A percentile compares a stretch with the other conserved stretches of the same genome.
These are phyloP conservation scores for Pseudois nayaur DNA, from an alignment of 2,113 vertebrate species.

Conservation along the genomic window DNA sequence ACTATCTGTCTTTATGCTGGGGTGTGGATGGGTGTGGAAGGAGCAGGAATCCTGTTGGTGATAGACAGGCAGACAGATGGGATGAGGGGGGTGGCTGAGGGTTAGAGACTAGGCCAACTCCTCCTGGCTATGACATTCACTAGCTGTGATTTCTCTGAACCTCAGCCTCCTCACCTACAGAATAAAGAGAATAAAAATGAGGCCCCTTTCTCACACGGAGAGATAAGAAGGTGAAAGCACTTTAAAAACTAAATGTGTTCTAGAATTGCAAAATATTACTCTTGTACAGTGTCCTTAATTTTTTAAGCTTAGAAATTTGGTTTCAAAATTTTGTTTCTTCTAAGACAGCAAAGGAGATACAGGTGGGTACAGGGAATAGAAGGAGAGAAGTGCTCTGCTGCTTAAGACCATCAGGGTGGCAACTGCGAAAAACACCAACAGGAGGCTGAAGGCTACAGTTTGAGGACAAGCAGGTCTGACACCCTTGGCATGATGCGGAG, in stretches of 20 bases:
- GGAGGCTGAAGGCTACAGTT: neutral
- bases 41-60: neutral
- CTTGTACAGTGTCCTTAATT: neutral
- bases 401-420: neutral
- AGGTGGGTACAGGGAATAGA: neutral
- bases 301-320: neutral
- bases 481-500: neutral
- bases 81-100: neutral
- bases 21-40: constrained; percentile 34
- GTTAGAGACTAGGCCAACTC: neutral
- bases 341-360: neutral
- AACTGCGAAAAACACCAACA: neutral
- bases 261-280: neutral
- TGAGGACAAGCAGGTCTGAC: neutral
- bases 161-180: neutral
- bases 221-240: neutral
- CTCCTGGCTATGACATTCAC: neutral
- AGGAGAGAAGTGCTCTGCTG: neutral
- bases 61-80: constrained; percentile 6
- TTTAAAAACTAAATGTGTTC: neutral
- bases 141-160: neutral
- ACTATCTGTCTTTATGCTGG: constrained; percentile 44
- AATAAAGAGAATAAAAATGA: neutral
- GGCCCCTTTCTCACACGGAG: neutral
- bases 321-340: constrained; percentile 10